Evolutionary conservation across 2,113 vertebrate species (phyloP), one percentile per base, ranked within the genome.

Genomic region (Sinocyclocheilus rhinocerous): DNA sequence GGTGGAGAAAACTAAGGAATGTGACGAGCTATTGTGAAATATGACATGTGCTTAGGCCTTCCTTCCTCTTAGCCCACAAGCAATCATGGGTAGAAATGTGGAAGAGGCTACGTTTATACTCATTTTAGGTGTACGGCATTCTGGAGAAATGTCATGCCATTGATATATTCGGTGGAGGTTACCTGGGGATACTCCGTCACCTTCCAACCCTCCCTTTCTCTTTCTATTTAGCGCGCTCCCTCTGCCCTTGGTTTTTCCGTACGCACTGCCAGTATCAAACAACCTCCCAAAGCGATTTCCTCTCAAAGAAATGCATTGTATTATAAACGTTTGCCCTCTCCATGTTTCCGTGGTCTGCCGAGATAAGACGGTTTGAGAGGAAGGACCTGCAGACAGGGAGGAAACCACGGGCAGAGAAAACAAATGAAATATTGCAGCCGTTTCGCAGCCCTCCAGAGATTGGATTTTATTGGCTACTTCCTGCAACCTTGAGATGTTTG

Each of bases 11-110:
- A 18, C n/a, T 18, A 15, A 80, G 87, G 89, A 91, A 92, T 92
- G 72, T 89, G 61, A 45, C 55, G 20, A 73, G 57, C 45, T 77
- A 84, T 90, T 91, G 90, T 90, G 89, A 91, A 91, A 92, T 91
- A 85, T 90, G 87, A 91, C 91, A 90, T 84, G 86, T 88, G 57
- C 76, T 55, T 59, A 87, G 63, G 42, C 85, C 57, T 89, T 90
- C 86, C 88, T 85, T 87, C 79, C 87, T 88, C 73, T 82, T 26
- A 67, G 59, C 50, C 57, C 4, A 67, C 42, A 52, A 84, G 80
- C 45, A 76, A 76, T 85, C 42, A 79, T 83, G 45, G 85, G 65
- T 85, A 77, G 55, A 67, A 75, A 76, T 20, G 67, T 70, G 52
- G 39, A 52, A 26, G 42, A 5, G 39, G 83, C 83, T 13, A 12